Base-by-base conservation (phyloP, 2,113 vertebrate species). In the Chionomys nivalis region DNA sequence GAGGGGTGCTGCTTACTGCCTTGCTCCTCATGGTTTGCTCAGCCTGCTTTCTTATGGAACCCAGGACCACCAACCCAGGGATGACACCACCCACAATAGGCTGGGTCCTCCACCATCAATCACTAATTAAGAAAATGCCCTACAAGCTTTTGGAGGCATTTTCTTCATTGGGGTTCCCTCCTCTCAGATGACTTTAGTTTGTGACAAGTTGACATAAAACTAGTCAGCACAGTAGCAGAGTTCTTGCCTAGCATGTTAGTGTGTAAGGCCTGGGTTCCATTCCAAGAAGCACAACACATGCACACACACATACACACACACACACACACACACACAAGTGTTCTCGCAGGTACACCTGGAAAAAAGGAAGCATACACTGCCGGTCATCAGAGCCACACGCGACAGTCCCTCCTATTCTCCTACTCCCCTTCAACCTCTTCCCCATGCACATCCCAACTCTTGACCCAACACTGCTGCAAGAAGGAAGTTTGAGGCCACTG, bases 301-400 rank as follows among this genome's bases (percentile, higher is more conserved):
- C 68, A 36, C 36, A 70, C 33, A 36, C 68, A 36, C 31, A 36
- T 31, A 70, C 31, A 70, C 31, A 36, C 77, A 79, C 77, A n/a
- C 68, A n/a, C 68, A n/a, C 68, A 21, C 70, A 23, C 36, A 39
- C 19, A 73, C 8, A 73, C 49, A 23, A 9, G 55, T 33, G 68
- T 28, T 72, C 68, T 72, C 7, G 0, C 7, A 1, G 68, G 44
- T 9, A 33, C 39, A 76, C 73, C 2, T 9, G 12, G n/a, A 77
- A 65, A 66, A 91, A 93, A 85, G 83, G 49, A 88, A 94, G 94
- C 23, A 63, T 33, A 21, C 21, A 33, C 78, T n/a, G 88, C 91
- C 9, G 47, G 11, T 7, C 36, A 39, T 42, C 23, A 26, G 24
- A 72, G 16, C 33, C 68, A 33, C 36, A 52, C 4, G 9, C 52